Conservation (phyloP, 2,888 invertebrate species). For the Choristoneura rosaceana region DNA sequence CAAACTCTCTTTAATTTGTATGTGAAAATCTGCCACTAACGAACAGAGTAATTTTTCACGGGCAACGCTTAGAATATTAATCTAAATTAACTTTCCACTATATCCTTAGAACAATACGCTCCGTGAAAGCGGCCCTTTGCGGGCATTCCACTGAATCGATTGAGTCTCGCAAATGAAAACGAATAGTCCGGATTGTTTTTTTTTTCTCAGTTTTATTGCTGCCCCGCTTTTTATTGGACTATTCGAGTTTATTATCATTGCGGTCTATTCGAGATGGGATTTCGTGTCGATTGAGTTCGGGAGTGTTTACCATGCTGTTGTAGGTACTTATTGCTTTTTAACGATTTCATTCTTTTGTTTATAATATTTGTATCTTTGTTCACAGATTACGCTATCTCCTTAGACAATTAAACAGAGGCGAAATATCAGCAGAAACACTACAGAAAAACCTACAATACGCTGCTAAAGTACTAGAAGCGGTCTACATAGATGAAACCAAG, state of each 20-base stretch:
- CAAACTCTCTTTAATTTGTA: too few species aligned
- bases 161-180: constrained; percentile 40
- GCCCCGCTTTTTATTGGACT: constrained; percentile 43
- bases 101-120: constrained; percentile 17
- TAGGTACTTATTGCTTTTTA: not conserved
- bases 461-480: constrained; percentile 95
- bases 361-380: constrained; percentile 61
- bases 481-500: constrained; percentile 97
- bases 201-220: constrained; percentile 42
- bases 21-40: not conserved
- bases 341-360: not conserved
- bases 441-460: constrained; percentile 97
- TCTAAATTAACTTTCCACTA: constrained; percentile 1
- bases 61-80: not conserved
- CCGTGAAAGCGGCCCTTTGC: constrained; percentile 27
- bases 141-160: constrained; percentile 31
- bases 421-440: constrained; percentile 94
- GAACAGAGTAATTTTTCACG: not conserved
- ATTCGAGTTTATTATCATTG: constrained; percentile 48
- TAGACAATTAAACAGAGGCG: constrained; percentile 94
- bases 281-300: constrained; percentile 26
- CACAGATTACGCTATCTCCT: constrained; percentile 95
- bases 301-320: constrained; percentile 11
- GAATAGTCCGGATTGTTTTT: constrained; percentile 41
- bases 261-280: constrained; percentile 31